phyloP scores from a whole-genome alignment of 2,797 vertebrate genomes.

The Danio choprae region DNA sequence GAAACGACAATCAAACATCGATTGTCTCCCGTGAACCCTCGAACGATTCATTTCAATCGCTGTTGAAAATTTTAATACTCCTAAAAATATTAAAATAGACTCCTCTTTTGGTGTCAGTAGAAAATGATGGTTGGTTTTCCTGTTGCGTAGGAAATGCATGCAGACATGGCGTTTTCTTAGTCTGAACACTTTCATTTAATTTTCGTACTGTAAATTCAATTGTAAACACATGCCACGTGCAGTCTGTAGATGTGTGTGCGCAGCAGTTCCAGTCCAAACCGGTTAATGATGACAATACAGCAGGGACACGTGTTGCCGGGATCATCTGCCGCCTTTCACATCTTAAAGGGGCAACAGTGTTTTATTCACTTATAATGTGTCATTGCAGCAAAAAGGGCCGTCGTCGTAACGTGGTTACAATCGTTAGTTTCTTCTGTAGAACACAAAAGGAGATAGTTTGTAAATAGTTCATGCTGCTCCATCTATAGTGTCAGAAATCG shows the following conservation, averaged over 20 bases:
- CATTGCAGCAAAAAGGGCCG: too few species aligned
- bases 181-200: not conserved
- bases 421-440: too few species aligned
- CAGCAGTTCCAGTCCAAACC: slow-evolving; percentile 55
- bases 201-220: not conserved
- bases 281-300: slow-evolving; percentile 40
- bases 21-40: not conserved
- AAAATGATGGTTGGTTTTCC: not conserved
- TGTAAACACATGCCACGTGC: slow-evolving; percentile 56
- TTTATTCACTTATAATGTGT: too few species aligned
- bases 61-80: not conserved
- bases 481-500: too few species aligned
- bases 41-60: not conserved
- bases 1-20: not conserved
- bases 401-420: too few species aligned
- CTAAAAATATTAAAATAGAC: too few species aligned
- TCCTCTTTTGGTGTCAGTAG: too few species aligned
- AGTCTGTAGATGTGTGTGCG: not conserved
- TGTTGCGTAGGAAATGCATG: not conserved
- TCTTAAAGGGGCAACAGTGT: slow-evolving; percentile 10
- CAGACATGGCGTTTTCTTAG: not conserved
- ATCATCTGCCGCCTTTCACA: slow-evolving; percentile 2
- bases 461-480: too few species aligned
- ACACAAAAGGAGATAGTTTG: too few species aligned
- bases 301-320: slow-evolving; percentile 7